Evolutionary conservation across 2,888 invertebrate genomes (phyloP), one percentile per base, ranked within the genome.

Genomic region (Linhomoeus sp.): DNA sequence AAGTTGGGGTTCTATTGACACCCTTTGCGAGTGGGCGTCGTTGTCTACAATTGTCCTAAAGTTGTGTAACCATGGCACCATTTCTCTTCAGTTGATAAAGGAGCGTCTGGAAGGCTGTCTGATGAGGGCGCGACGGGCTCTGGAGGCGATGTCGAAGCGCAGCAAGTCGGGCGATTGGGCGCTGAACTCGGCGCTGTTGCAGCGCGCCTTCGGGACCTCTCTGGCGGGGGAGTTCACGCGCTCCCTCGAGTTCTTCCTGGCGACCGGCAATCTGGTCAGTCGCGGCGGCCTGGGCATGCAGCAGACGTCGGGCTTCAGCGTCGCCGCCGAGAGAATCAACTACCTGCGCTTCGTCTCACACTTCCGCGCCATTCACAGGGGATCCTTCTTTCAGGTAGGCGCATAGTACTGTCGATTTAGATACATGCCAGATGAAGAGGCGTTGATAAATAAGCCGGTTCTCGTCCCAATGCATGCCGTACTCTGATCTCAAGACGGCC

Each of bases 291-390:
- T 88, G 15, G 83, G 81, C 23, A 67, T 94, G 1, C 79, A 82
- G 72, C 92, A 92, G 70, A 77, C 74, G 64, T 76, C 76, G 12
- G 43, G 54, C 65, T 65, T 64, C 53, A 43, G 5, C 3, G 82
- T 97, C 15, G 76, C 88, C 46, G 85, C 87, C 0, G 97, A 99
- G 67, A 88, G 92, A 63, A 82, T 97, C 56, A 97, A 97, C 65
- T 75, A 86, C 50, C 80, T 85, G 77, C 74, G 97, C 51, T 44
- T n/a, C 64, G 80, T 94, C 77, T 86, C 92, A 41, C 94, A 99
- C 71, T 97, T 99, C 66, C 77, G 81, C 46, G 79, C 86, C 2
- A 81, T 94, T 45, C 94, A 94, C 66, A 77, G 94, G 63, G 94
- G 94, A 3, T 78, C 87, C 0, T 88, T 82, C 69, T 94, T 94